Percentiles rank a stretch among this genome's conserved stretches.
phyloP scores from a whole-genome alignment of 37 sponge, comb jelly and placozoan species.

The Agelas oroides region DNA sequence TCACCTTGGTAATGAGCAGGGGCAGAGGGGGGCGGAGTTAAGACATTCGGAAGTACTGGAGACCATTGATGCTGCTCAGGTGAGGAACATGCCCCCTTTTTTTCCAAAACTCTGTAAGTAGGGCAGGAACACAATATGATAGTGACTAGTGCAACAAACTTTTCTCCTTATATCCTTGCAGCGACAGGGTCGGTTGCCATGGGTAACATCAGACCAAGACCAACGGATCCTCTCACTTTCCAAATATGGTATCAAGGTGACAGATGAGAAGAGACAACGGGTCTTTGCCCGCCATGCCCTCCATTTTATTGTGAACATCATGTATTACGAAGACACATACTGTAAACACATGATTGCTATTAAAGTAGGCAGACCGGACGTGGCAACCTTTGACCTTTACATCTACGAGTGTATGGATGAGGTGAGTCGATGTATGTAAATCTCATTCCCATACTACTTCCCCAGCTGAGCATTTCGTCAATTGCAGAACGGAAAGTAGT shows the following conservation, averaged over 20 bases:
- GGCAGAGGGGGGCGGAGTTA: not conserved
- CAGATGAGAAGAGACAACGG: slow-evolving; percentile 59
- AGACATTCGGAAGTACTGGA: slow-evolving; percentile 50
- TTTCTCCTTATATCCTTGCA: slow-evolving; percentile 35
- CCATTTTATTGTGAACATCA: slow-evolving; percentile 74
- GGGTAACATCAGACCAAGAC: slow-evolving; percentile 50
- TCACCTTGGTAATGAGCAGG: slow-evolving; percentile 7
- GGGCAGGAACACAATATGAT: too few relatives aligned
- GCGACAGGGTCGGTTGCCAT: slow-evolving; percentile 79
- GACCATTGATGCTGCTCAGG: slow-evolving; percentile 72
- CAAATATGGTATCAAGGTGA: slow-evolving; percentile 83
- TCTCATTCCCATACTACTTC: too few relatives aligned
- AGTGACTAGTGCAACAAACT: too few relatives aligned
- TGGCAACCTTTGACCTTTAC: slow-evolving; percentile 54
- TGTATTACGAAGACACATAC: slow-evolving; percentile 77
- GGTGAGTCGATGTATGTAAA: too few relatives aligned
- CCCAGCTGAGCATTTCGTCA: too few relatives aligned
- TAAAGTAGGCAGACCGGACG: slow-evolving; percentile 22
- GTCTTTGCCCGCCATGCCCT: slow-evolving; percentile 79
- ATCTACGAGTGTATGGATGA: slow-evolving; percentile 77
- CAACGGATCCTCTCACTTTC: slow-evolving; percentile 63
- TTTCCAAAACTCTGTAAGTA: too few relatives aligned
- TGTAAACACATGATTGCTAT: slow-evolving; percentile 77
- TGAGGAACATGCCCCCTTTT: too few relatives aligned
- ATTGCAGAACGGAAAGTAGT: too few relatives aligned